Conservation (phyloP, 1,140 invertebrate species). For the Thereuonema tuberculata region DNA sequence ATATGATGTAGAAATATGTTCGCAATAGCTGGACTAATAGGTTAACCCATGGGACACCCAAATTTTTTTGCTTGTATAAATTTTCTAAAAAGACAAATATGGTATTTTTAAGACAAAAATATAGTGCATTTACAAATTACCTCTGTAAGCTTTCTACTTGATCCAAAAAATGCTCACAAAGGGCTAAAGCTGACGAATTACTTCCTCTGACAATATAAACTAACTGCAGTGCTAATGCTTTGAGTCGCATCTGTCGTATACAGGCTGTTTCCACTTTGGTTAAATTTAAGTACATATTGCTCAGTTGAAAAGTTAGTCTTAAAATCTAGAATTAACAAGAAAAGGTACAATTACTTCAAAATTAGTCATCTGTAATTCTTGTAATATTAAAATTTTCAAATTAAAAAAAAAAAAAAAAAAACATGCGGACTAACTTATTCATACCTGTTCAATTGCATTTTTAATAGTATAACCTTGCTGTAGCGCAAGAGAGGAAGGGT, state of each 20-base stretch:
- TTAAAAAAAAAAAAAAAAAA: not conserved
- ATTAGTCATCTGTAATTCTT: not conserved
- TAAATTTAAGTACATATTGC: slow-evolving; percentile 69
- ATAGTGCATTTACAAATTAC: too few species aligned
- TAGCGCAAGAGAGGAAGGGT: slow-evolving; percentile 33
- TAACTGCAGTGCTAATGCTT: slow-evolving; percentile 67
- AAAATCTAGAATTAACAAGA: slow-evolving; percentile 21
- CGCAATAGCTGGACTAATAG: too few species aligned
- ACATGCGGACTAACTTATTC: not conserved
- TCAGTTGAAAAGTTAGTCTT: slow-evolving; percentile 55
- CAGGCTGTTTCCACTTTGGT: slow-evolving; percentile 53
- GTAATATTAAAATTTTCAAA: too few species aligned
- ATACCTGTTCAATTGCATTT: slow-evolving; percentile 38
- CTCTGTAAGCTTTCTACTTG: slow-evolving; percentile 44
- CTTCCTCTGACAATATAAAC: slow-evolving; percentile 52
- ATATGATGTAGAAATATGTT: too few species aligned
- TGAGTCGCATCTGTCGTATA: slow-evolving; percentile 67
- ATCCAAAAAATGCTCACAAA: slow-evolving; percentile 46
- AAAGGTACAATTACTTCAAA: slow-evolving; percentile 3
- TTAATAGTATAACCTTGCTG: slow-evolving; percentile 37
- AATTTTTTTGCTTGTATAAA: too few species aligned
- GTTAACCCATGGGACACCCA: too few species aligned
- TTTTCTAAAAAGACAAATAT: too few species aligned
- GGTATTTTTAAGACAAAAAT: too few species aligned
- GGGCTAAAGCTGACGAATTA: slow-evolving; percentile 43